phyloP scores from a whole-genome alignment of 2,113 vertebrate species.

The Cryptomyrus ogoouensis region DNA sequence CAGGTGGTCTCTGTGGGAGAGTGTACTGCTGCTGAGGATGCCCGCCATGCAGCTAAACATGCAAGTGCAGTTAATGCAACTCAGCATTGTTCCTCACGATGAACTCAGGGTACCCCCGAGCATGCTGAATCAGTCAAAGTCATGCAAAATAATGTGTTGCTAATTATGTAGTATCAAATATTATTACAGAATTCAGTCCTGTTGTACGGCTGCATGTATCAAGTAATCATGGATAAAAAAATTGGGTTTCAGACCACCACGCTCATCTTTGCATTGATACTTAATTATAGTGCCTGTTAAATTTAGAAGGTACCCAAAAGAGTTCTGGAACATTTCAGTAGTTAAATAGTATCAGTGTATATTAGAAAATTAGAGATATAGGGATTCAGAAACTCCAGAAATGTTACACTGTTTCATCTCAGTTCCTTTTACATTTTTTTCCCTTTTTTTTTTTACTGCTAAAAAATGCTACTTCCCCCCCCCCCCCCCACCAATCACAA shows the following conservation, averaged over 20 bases:
- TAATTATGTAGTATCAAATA: not conserved
- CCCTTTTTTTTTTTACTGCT: not conserved
- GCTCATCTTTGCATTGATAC: not conserved
- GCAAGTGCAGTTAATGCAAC: not conserved
- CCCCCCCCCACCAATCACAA: not conserved
- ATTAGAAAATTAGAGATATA: not conserved
- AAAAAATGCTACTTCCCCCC: not conserved
- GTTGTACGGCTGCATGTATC: not conserved
- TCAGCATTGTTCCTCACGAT: not conserved
- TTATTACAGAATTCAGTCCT: not conserved
- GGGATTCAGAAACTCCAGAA: not conserved
- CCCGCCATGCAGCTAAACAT: not conserved
- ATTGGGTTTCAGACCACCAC: not conserved
- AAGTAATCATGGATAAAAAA: not conserved
- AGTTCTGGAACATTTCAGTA: not conserved
- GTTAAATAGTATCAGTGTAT: not conserved
- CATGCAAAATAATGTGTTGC: not conserved
- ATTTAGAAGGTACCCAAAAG: not conserved
- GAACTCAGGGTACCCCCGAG: not conserved
- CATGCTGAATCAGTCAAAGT: not conserved
- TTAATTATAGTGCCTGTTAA: not conserved
- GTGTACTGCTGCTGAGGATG: not conserved
- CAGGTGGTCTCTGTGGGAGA: too few relatives aligned
- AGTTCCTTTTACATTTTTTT: not conserved
- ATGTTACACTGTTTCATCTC: not conserved